Conservation (phyloP, 2,888 invertebrate species). For the Pollenia labialis region DNA sequence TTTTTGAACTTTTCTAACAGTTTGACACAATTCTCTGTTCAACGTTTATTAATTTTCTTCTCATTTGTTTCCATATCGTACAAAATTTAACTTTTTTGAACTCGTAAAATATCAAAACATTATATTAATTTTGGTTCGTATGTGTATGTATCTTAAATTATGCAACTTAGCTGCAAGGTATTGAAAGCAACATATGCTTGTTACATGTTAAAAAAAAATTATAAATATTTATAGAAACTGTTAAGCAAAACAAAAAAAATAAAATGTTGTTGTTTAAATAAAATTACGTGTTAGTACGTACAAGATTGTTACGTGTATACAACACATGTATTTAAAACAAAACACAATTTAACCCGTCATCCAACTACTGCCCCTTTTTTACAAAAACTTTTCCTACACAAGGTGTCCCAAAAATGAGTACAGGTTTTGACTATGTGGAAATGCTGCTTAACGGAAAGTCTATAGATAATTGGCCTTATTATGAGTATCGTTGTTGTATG, state of each 20-base stretch:
- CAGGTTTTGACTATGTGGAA: no score
- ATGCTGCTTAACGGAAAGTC: no score
- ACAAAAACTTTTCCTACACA: no score
- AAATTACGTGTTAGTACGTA: not conserved
- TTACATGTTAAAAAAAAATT: conserved; percentile 18
- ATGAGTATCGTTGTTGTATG: no score
- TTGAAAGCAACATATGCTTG: conserved; percentile 41
- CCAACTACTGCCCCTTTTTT: not conserved
- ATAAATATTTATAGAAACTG: not conserved
- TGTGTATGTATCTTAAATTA: conserved; percentile 28
- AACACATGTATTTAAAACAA: conserved; percentile 21
- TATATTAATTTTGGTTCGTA: not conserved
- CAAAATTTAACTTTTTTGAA: not conserved
- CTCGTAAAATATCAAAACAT: not conserved
- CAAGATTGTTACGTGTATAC: not conserved
- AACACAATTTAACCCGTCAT: conserved; percentile 24
- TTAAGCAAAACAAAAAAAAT: not conserved
- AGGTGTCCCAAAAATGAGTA: no score
- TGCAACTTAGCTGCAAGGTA: conserved; percentile 36
- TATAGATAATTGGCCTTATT: no score
- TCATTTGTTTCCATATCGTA: not conserved
- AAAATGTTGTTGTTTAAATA: not conserved
- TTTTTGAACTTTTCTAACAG: conserved; percentile 25
- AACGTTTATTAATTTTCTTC: not conserved
- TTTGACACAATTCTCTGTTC: conserved; percentile 29